These are phyloP conservation scores for Pterocles burchelli DNA, from an alignment of 2,113 vertebrate species.

Conservation along the genomic window DNA sequence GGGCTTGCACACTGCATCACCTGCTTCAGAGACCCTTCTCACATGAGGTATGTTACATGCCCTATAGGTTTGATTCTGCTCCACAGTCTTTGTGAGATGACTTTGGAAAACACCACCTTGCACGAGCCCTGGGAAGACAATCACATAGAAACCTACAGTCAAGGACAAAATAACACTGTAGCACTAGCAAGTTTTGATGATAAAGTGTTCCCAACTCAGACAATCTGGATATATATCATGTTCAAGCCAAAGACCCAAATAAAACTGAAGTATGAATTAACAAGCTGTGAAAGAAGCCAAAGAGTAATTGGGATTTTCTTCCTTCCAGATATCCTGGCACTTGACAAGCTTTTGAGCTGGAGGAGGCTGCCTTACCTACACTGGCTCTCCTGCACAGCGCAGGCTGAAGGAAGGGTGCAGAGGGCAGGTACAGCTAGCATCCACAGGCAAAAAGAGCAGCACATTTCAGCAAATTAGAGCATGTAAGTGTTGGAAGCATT, in stretches of 20 bases:
- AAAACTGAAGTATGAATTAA: background rate
- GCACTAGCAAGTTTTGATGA: background rate
- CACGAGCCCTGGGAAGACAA: background rate
- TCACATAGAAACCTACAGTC: background rate
- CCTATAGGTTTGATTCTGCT: background rate
- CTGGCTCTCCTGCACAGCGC: background rate
- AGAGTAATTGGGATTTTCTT: background rate
- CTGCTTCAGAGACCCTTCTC: background rate
- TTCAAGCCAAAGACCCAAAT: background rate
- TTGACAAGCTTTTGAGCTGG: background rate
- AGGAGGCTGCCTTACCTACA: background rate
- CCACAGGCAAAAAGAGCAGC: background rate
- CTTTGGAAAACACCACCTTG: background rate
- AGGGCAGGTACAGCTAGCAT: background rate
- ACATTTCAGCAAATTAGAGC: background rate
- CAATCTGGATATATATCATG: background rate
- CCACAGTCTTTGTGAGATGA: background rate
- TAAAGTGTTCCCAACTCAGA: background rate
- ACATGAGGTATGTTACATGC: rapidly evolving
- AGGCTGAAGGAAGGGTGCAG: background rate
- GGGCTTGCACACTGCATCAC: background rate
- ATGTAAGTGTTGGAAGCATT: background rate
- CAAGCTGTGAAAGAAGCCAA: background rate
- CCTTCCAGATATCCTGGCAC: background rate
- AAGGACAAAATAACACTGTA: background rate